Conservation (phyloP, 2,888 invertebrate species). For the Parasteatoda lunata region DNA sequence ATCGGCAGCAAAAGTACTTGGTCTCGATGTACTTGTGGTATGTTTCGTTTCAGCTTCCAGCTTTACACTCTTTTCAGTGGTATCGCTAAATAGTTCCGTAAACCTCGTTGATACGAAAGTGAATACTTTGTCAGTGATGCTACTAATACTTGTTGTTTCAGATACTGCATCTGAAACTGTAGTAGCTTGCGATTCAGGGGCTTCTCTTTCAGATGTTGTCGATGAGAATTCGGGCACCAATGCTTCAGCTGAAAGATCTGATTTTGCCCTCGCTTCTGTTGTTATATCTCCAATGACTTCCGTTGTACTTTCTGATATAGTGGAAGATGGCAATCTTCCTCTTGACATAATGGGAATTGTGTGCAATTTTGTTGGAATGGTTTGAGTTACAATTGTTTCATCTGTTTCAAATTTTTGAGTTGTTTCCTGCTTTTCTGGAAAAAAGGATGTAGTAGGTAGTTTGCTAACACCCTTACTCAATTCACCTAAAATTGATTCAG, state of each 20-base stretch:
- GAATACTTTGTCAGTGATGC: conserved; percentile 52
- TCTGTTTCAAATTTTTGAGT: background rate
- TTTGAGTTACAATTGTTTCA: background rate
- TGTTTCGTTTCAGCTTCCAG: background rate
- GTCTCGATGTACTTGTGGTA: background rate
- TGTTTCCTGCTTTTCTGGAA: no score
- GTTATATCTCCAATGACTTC: background rate
- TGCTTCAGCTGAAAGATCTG: background rate
- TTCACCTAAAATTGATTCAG: no score
- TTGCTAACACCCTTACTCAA: background rate
- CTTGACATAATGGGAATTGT: background rate
- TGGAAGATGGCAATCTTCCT: background rate
- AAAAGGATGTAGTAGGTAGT: background rate
- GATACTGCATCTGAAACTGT: background rate
- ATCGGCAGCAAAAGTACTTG: background rate
- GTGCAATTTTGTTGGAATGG: background rate
- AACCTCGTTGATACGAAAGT: conserved; percentile 58
- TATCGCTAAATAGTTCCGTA: conserved; percentile 25
- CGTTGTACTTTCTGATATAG: background rate
- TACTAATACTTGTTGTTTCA: background rate
- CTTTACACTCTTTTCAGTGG: background rate
- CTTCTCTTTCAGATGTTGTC: background rate
- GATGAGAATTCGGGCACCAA: no score
- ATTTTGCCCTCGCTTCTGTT: background rate
- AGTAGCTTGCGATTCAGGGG: background rate